Conservation (phyloP, 2,797 vertebrate genomes). For the Babyrousa celebensis region DNA sequence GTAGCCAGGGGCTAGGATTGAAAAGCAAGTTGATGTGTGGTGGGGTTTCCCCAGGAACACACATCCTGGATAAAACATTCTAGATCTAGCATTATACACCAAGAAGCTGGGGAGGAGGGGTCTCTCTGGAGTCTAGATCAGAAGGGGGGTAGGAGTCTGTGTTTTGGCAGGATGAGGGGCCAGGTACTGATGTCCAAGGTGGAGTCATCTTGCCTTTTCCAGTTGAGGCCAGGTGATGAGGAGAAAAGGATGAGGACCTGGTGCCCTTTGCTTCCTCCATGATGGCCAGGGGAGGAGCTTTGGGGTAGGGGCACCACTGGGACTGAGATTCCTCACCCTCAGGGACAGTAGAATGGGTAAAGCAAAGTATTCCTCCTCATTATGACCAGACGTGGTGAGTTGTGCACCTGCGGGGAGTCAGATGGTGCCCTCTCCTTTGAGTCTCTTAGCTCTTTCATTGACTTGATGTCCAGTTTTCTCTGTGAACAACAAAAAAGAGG, state of each 20-base stretch:
- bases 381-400: not conserved
- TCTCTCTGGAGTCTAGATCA: not conserved
- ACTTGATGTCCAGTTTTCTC: not conserved
- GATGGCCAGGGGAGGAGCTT: not conserved
- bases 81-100: not conserved
- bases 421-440: fast-evolving
- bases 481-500: not conserved
- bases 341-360: fast-evolving
- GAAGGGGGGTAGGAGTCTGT: not conserved
- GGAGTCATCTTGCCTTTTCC: not conserved
- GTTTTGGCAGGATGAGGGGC: too few species aligned
- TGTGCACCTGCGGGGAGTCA: not conserved
- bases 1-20: not conserved
- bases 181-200: fast-evolving
- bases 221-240: not conserved
- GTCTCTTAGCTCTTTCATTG: not conserved
- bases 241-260: not conserved
- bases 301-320: too few species aligned
- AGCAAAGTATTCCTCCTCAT: not conserved
- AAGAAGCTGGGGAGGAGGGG: too few species aligned
- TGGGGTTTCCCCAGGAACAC: not conserved
- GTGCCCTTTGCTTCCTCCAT: fast-evolving
- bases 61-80: too few species aligned
- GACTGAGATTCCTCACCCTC: not conserved
- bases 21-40: not conserved